Evolutionary conservation across 2,113 vertebrate genomes (phyloP).

Genomic region (Corythoichthys haematopterus): DNA sequence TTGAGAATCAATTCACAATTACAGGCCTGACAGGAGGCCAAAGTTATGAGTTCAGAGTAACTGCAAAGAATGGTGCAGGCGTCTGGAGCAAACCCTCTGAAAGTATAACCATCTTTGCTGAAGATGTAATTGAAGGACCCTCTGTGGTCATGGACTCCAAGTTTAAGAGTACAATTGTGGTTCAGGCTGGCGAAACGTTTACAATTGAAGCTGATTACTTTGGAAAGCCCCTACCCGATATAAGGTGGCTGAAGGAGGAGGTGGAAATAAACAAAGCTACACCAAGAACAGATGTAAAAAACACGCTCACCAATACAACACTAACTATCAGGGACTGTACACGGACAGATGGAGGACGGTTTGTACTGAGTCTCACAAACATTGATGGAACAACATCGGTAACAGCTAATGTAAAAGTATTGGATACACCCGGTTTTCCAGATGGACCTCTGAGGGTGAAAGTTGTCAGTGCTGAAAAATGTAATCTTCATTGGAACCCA

Average conservation of each 20-base stretch:
- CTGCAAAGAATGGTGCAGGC: constrained; percentile 93
- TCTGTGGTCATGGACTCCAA: constrained; percentile 85
- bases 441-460: constrained; percentile 85
- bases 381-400: constrained; percentile 86
- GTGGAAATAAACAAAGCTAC: constrained; percentile 85
- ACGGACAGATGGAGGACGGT: constrained; percentile 87
- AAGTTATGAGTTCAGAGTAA: constrained; percentile 90
- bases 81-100: constrained; percentile 90
- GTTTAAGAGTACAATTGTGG: constrained; percentile 82
- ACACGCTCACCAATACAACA: constrained; percentile 81
- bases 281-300: constrained; percentile 90
- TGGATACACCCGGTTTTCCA: constrained; percentile 90
- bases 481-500: constrained; percentile 88
- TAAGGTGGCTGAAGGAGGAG: constrained; percentile 88
- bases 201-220: constrained; percentile 89
- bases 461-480: constrained; percentile 90
- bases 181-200: constrained; percentile 89
- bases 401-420: constrained; percentile 89
- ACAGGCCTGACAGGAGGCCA: constrained; percentile 87
- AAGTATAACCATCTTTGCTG: constrained; percentile 84
- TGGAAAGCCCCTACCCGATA: constrained; percentile 88
- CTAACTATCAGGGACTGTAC: constrained; percentile 87
- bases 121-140: constrained; percentile 94
- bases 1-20: constrained; percentile 88
- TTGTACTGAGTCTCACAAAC: constrained; percentile 85